A percentile compares a stretch with the other conserved stretches of the same genome.
Evolutionary conservation across 2,888 invertebrate species (phyloP).

Genomic region (Sylvicola fuscatus): DNA sequence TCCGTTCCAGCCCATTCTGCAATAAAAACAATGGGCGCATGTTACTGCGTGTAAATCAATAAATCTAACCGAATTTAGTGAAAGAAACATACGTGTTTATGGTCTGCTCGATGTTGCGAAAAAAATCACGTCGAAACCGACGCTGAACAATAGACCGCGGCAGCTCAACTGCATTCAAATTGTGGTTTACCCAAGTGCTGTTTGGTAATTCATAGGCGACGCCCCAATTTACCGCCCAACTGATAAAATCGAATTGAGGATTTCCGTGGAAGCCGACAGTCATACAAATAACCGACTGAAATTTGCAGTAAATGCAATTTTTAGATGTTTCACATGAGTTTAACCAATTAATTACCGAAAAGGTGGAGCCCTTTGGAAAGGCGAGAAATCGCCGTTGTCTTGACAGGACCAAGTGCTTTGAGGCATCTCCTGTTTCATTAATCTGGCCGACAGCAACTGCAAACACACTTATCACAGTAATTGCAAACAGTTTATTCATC

Average conservation of each 20-base stretch:
- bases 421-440: too few species aligned
- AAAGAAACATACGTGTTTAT: slow-evolving; percentile 40
- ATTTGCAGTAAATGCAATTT: background rate
- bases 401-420: too few species aligned
- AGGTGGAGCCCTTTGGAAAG: slow-evolving; percentile 34
- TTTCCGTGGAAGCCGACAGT: slow-evolving; percentile 36
- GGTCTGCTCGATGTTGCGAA: slow-evolving; percentile 42
- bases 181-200: slow-evolving; percentile 26
- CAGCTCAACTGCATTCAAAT: slow-evolving; percentile 13
- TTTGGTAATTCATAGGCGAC: slow-evolving; percentile 42
- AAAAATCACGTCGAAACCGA: slow-evolving; percentile 43
- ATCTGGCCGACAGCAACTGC: too few species aligned
- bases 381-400: slow-evolving; percentile 24
- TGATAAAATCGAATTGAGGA: slow-evolving; percentile 34
- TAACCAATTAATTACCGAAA: slow-evolving; percentile 25
- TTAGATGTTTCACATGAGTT: background rate
- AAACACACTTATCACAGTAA: too few species aligned
- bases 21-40: background rate
- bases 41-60: background rate
- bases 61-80: slow-evolving; percentile 5
- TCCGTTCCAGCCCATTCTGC: slow-evolving; percentile 56
- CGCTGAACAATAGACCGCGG: slow-evolving; percentile 30
- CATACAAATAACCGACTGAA: slow-evolving; percentile 36
- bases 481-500: too few species aligned
- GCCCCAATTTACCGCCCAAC: slow-evolving; percentile 48